Base-by-base conservation (phyloP, 2,888 invertebrate genomes). In the Xylophagus ater region DNA sequence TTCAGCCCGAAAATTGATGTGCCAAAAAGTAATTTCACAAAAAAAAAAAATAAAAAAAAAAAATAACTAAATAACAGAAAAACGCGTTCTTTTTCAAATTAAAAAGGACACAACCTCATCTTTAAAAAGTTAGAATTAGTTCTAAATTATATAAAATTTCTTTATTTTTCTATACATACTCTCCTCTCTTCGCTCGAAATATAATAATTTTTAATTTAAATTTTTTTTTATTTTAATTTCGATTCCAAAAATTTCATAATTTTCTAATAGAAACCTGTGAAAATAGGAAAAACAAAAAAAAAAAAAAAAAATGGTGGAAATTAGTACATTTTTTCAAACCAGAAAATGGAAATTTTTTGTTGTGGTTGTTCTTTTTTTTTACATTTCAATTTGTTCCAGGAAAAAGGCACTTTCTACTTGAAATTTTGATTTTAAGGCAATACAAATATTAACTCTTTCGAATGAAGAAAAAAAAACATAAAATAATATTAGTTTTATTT, bases 381-480 rank as follows among this genome's bases (percentile, higher is more conserved):
- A 37, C 31, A 8, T 18, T 17, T 41, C 40, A 33, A 35, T 35
- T 20, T 42, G 40, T 35, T 37, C n/a, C 37, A 34, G 37, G 45
- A 47, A 48, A 48, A 51, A 52, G 52, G 52, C 51, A 52, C 52
- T 52, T 52, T 50, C 50, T 50, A 49, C 42, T 41, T 40, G 26
- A 24, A 32, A 39, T 34, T 28, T 34, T 34, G 19, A 24, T 31
- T n/a, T n/a, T n/a, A n/a, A n/a, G n/a, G n/a, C n/a, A n/a, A n/a
- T n/a, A n/a, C n/a, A n/a, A n/a, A n/a, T n/a, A n/a, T n/a, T n/a
- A n/a, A n/a, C n/a, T n/a, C n/a, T n/a, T n/a, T n/a, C n/a, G n/a
- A n/a, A n/a, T n/a, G n/a, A n/a, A n/a, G n/a, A n/a, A n/a, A n/a
- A n/a, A n/a, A n/a, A n/a, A n/a, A n/a, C n/a, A n/a, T n/a, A n/a